Evolutionary conservation across 1,140 invertebrate species (phyloP).

Genomic region (Kradibia gibbosae): DNA sequence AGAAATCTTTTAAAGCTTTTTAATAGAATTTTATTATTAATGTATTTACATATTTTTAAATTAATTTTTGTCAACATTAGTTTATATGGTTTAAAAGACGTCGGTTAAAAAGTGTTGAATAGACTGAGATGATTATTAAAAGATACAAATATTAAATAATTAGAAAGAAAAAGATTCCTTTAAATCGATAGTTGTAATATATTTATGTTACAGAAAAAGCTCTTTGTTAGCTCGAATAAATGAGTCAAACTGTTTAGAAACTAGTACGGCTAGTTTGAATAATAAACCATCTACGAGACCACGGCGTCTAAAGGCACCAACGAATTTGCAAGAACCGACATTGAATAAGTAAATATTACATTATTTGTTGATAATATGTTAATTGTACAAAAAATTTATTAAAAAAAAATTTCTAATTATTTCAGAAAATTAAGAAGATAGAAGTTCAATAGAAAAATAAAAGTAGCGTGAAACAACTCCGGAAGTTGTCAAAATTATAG

Average conservation of each 20-base stretch:
- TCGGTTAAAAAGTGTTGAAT: neutral
- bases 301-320: conserved; percentile 58
- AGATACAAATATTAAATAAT: neutral
- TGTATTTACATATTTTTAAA: too few relatives aligned
- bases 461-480: conserved; percentile 5
- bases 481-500: conserved; percentile 27
- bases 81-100: too few relatives aligned
- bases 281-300: conserved; percentile 52
- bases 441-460: neutral
- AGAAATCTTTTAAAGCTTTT: too few relatives aligned
- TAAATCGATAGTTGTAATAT: neutral
- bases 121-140: neutral
- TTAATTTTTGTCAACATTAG: too few relatives aligned
- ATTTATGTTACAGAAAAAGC: conserved; percentile 26
- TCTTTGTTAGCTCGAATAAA: conserved; percentile 17
- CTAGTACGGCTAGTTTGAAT: conserved; percentile 50
- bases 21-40: too few relatives aligned
- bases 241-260: conserved; percentile 56
- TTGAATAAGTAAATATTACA: conserved; percentile 56
- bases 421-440: conserved; percentile 51
- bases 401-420: neutral
- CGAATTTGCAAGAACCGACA: conserved; percentile 58
- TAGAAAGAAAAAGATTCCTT: too few relatives aligned
- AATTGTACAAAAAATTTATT: neutral
- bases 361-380: neutral